A percentile compares a stretch with the other conserved stretches of the same genome.
phyloP scores from a whole-genome alignment of 2,888 invertebrate species.

The Aelia acuminata region DNA sequence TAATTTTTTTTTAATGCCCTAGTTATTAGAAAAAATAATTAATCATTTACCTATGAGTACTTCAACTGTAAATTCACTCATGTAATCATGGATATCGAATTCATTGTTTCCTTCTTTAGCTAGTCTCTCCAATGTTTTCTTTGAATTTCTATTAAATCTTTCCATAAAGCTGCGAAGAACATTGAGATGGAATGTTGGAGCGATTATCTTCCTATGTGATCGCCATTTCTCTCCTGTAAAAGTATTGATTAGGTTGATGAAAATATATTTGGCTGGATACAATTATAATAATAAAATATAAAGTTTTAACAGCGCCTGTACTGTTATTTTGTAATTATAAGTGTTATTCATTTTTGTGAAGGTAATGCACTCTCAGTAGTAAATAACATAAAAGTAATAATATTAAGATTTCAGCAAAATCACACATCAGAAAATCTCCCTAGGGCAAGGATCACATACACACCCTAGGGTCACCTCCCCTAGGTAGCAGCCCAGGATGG shows the following conservation, averaged over 20 bases:
- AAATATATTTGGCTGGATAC: not conserved
- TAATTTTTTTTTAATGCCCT: too few relatives aligned
- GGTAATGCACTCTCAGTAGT: not conserved
- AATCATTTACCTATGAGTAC: constrained; percentile 67
- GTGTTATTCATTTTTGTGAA: not conserved
- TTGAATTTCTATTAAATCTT: constrained; percentile 86
- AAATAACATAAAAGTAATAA: too few relatives aligned
- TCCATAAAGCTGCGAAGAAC: constrained; percentile 89
- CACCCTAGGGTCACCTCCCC: too few relatives aligned
- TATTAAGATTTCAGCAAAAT: too few relatives aligned
- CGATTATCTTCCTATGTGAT: constrained; percentile 86
- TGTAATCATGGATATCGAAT: constrained; percentile 68
- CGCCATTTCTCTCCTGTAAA: constrained; percentile 87
- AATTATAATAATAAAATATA: not conserved
- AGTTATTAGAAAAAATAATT: not conserved
- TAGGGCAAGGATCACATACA: too few relatives aligned
- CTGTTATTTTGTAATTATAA: not conserved
- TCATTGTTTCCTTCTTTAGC: constrained; percentile 63
- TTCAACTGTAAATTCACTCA: constrained; percentile 67
- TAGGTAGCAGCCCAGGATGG: too few relatives aligned
- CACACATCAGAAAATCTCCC: too few relatives aligned
- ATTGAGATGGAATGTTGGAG: constrained; percentile 90
- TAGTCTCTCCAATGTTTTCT: constrained; percentile 74
- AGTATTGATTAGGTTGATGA: not conserved
- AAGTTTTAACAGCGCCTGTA: not conserved